phyloP scores from a whole-genome alignment of 2,888 invertebrate species.

The Lypha dubia region DNA sequence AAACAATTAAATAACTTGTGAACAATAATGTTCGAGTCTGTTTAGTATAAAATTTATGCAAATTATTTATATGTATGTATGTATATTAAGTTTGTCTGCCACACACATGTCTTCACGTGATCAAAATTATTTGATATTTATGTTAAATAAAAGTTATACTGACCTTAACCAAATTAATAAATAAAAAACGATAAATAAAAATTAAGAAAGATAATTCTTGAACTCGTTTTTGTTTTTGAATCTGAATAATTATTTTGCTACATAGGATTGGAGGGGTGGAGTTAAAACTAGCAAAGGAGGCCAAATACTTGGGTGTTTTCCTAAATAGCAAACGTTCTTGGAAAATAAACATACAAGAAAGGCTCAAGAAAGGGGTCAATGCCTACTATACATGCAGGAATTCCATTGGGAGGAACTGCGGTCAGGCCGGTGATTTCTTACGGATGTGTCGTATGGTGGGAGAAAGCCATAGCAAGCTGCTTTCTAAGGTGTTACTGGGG shows the following conservation, averaged over 20 bases:
- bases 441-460: no score
- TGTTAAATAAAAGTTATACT: slow-evolving; percentile 14
- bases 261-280: neutral
- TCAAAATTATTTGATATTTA: slow-evolving; percentile 30
- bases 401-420: no score
- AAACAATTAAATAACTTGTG: slow-evolving; percentile 25
- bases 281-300: no score
- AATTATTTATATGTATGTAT: no score
- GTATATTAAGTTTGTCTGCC: slow-evolving; percentile 24
- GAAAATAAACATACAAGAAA: no score
- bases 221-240: neutral
- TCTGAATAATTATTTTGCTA: neutral
- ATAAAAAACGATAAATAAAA: neutral
- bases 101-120: slow-evolving; percentile 35
- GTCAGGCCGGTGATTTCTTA: no score
- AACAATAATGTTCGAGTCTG: slow-evolving; percentile 13
- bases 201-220: neutral
- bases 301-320: no score
- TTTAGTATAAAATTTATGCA: slow-evolving; percentile 13
- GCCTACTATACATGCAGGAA: no score
- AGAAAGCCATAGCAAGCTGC: no score
- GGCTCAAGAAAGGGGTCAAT: no score
- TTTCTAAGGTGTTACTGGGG: no score
- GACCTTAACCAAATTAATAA: slow-evolving; percentile 44
- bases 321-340: no score